A percentile compares a stretch with the other conserved stretches of the same genome.
Evolutionary conservation across 2,113 vertebrate genomes (phyloP).

Genomic region (Gymnarchus niloticus): DNA sequence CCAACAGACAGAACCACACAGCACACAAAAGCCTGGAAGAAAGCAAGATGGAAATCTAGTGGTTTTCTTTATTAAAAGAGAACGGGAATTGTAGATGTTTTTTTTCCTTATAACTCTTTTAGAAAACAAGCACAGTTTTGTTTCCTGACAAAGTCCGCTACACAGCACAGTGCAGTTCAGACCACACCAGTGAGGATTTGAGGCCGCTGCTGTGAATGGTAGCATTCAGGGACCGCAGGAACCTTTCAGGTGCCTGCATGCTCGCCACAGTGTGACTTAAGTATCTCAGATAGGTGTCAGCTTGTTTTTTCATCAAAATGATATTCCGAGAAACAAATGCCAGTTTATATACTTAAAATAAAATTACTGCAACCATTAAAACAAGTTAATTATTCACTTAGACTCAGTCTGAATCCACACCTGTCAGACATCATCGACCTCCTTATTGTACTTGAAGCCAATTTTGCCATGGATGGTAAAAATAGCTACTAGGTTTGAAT

Average conservation of each 20-base stretch:
- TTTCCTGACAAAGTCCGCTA: background rate
- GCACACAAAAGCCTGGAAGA: slow-evolving; percentile 62
- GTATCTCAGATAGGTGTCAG: no score
- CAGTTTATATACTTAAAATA: background rate
- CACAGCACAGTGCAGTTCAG: background rate
- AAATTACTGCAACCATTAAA: background rate
- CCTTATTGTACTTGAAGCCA: no score
- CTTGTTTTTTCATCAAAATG: background rate
- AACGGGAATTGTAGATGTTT: slow-evolving; percentile 32
- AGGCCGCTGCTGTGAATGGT: background rate
- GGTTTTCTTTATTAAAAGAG: slow-evolving; percentile 36
- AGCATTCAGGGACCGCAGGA: background rate
- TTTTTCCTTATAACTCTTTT: slow-evolving; percentile 12
- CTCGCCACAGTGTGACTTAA: background rate
- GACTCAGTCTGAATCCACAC: background rate
- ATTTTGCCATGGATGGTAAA: no score
- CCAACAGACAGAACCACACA: slow-evolving; percentile 57
- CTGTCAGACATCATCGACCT: no score
- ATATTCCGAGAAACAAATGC: background rate
- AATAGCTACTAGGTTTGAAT: background rate
- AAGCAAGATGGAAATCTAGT: slow-evolving; percentile 59
- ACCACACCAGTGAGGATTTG: background rate
- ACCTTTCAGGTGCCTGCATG: no score
- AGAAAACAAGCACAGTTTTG: slow-evolving; percentile 9
- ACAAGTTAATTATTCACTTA: background rate